Evolutionary conservation across 2,113 vertebrate species (phyloP).

Genomic region (Melanostigma gelatinosum): DNA sequence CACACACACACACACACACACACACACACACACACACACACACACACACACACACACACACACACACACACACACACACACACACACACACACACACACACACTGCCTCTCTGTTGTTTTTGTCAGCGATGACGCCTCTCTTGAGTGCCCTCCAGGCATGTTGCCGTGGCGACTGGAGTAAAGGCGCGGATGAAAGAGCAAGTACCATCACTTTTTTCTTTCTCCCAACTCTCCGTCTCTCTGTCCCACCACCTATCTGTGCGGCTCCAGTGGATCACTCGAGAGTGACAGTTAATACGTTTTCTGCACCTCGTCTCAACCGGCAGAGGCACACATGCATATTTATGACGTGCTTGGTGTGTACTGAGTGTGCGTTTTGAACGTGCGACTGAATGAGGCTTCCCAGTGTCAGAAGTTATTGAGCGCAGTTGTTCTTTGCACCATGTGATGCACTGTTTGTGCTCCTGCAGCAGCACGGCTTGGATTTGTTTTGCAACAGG

Average conservation of each 20-base stretch:
- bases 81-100: conserved; percentile 27
- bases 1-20: no score
- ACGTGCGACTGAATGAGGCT: conserved; percentile 48
- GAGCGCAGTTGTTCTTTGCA: conserved; percentile 61
- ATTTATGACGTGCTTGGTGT: conserved; percentile 68
- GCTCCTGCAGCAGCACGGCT: conserved; percentile 19
- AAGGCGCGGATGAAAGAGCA: conserved; percentile 72
- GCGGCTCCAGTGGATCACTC: conserved; percentile 69
- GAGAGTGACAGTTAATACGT: conserved; percentile 76
- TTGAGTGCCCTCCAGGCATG: conserved; percentile 76
- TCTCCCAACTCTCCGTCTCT: conserved; percentile 21
- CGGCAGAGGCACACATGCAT: conserved; percentile 61
- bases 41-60: conserved; percentile 21
- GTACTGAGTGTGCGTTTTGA: conserved; percentile 36
- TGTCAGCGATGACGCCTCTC: conserved; percentile 77
- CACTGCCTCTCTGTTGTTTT: conserved; percentile 70
- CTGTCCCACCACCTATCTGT: conserved; percentile 66
- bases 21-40: no score
- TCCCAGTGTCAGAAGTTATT: conserved; percentile 71
- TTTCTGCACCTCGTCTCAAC: conserved; percentile 51
- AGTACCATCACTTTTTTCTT: conserved; percentile 53
- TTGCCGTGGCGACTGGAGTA: conserved; percentile 80
- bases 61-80: conserved; percentile 43
- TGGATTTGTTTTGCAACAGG: conserved; percentile 39
- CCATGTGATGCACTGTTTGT: conserved; percentile 42